Evolutionary conservation across 2,113 vertebrate genomes (phyloP).

Genomic region (Sorex fumeus): DNA sequence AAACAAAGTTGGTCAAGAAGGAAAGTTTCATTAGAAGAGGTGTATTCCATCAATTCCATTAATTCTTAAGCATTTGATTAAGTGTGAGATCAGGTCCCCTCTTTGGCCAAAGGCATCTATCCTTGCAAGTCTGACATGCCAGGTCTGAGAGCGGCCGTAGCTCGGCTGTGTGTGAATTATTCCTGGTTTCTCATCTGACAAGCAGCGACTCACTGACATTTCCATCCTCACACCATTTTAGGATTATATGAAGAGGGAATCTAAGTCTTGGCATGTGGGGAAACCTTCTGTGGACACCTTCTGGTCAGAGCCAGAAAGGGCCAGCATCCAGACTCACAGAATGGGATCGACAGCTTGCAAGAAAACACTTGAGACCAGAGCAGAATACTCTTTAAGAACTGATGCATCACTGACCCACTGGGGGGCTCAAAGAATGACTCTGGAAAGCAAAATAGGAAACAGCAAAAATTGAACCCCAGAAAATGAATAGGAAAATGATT

Average conservation of each 20-base stretch:
- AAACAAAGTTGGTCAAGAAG: constrained; percentile 32
- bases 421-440: background rate
- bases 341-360: background rate
- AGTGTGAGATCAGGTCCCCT: background rate
- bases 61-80: background rate
- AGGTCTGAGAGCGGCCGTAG: background rate
- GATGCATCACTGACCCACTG: background rate
- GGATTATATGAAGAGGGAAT: background rate
- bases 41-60: background rate
- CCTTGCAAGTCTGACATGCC: rapidly evolving
- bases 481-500: background rate
- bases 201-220: background rate
- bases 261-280: background rate
- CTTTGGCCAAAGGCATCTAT: background rate
- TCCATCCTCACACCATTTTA: background rate
- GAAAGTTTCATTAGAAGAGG: background rate
- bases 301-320: constrained; percentile 31
- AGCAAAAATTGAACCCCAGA: background rate
- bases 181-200: background rate
- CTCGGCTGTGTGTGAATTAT: background rate
- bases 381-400: background rate
- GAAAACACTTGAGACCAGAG: constrained; percentile 26
- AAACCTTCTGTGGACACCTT: constrained; percentile 31
- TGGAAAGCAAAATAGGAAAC: background rate
- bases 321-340: constrained; percentile 16